Evolutionary conservation across 2,113 vertebrate genomes (phyloP).

Genomic region (Tenrec ecaudatus): DNA sequence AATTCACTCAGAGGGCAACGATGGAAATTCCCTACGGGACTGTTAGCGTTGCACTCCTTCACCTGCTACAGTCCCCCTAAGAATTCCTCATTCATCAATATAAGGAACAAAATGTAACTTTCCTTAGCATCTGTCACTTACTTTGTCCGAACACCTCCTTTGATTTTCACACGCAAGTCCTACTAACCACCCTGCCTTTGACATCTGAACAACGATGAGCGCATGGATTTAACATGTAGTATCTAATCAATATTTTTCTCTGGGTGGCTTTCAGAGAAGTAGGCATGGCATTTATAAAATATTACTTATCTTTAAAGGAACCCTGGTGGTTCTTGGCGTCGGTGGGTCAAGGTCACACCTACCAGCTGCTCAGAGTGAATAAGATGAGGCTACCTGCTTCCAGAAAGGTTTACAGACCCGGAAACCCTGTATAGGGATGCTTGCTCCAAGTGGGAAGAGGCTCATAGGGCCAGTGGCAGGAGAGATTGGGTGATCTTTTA

Average conservation of each 20-base stretch:
- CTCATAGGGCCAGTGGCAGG: too few relatives aligned
- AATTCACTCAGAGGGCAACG: conserved; percentile 11
- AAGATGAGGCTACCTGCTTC: too few relatives aligned
- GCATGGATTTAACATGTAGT: not conserved
- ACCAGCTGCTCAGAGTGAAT: too few relatives aligned
- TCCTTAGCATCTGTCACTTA: not conserved
- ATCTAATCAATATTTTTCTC: too few relatives aligned
- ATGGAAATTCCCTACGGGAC: not conserved
- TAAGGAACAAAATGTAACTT: conserved; percentile 8
- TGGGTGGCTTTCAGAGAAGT: too few relatives aligned
- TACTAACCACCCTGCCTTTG: not conserved
- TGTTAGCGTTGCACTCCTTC: not conserved
- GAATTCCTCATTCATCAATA: not conserved
- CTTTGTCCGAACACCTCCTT: not conserved
- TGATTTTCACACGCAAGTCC: not conserved
- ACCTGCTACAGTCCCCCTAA: not conserved
- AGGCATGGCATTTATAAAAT: not conserved
- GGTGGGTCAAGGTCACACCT: too few relatives aligned
- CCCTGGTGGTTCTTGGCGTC: too few relatives aligned
- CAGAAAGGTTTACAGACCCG: too few relatives aligned
- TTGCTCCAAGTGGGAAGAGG: too few relatives aligned
- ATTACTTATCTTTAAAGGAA: not conserved
- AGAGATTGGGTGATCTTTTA: too few relatives aligned
- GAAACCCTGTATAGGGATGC: too few relatives aligned
- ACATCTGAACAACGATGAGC: conserved; percentile 15